Conservation (phyloP, 2,888 invertebrate species). For the Drosophila pseudotakahashii region DNA sequence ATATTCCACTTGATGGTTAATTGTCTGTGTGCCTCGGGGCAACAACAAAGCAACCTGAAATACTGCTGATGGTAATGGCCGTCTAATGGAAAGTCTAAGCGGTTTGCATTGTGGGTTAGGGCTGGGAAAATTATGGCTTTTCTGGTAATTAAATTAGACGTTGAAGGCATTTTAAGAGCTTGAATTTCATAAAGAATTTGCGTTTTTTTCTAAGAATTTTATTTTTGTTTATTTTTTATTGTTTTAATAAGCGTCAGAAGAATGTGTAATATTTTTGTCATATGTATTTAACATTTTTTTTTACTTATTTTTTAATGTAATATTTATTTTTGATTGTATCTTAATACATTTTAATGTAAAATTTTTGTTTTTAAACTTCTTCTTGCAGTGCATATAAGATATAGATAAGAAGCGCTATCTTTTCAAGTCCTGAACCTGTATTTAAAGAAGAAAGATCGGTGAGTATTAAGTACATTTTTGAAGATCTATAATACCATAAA, state of each 20-base stretch:
- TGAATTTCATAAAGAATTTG: not conserved
- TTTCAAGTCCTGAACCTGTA: not conserved
- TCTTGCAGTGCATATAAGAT: too few species aligned
- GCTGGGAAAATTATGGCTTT: not conserved
- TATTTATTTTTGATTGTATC: too few species aligned
- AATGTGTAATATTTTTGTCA: too few species aligned
- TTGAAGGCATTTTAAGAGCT: not conserved
- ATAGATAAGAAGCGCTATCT: too few species aligned
- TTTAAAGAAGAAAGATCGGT: too few species aligned
- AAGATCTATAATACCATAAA: too few species aligned
- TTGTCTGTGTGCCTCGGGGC: conserved; percentile 18
- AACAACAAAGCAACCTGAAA: conserved; percentile 19
- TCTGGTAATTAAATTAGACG: not conserved
- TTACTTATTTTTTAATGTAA: too few species aligned
- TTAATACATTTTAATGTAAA: too few species aligned
- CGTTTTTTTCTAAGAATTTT: not conserved
- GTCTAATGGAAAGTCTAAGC: not conserved
- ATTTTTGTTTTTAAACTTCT: too few species aligned
- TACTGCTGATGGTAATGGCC: not conserved
- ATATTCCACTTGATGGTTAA: conserved; percentile 43
- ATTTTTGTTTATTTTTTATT: not conserved
- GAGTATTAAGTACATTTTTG: too few species aligned
- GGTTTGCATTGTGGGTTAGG: not conserved
- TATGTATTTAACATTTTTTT: too few species aligned
- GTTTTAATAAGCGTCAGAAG: too few species aligned